Percentiles rank a stretch among this genome's conserved stretches.
These are phyloP conservation scores for Molothrus ater DNA, from an alignment of 2,797 vertebrate species.

Conservation along the genomic window DNA sequence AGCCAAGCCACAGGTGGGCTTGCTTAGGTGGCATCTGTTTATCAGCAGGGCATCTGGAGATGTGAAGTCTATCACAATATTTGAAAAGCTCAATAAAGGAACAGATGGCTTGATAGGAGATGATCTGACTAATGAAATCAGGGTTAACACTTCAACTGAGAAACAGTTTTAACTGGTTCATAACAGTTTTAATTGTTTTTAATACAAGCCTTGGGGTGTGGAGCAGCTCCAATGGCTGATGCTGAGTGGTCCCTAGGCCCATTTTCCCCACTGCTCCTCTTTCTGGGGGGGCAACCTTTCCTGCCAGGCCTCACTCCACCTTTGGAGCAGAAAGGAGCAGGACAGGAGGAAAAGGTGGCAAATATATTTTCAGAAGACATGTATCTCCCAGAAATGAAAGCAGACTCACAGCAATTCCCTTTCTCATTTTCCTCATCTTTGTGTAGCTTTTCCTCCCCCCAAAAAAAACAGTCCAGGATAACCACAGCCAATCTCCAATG, in stretches of 20 bases:
- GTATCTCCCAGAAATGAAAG: background rate
- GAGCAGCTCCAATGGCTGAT: background rate
- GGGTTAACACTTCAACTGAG: background rate
- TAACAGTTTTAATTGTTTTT: background rate
- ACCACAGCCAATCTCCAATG: background rate
- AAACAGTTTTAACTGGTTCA: background rate
- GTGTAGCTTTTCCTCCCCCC: background rate
- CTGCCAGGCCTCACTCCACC: background rate
- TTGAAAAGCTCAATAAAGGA: background rate
- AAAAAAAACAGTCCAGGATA: background rate
- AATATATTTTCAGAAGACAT: background rate
- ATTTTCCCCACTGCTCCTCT: fast-evolving
- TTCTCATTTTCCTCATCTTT: background rate
- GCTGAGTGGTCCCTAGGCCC: background rate
- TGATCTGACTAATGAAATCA: background rate
- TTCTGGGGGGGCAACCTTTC: background rate
- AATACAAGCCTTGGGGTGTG: background rate
- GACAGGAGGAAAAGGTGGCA: background rate
- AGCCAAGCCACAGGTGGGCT: background rate
- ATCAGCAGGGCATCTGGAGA: background rate
- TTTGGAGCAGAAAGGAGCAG: background rate
- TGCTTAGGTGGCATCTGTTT: background rate
- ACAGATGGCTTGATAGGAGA: slow-evolving; percentile 14
- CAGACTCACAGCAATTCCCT: background rate
- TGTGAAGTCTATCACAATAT: slow-evolving; percentile 8